phyloP scores from a whole-genome alignment of 2,888 invertebrate species.

The Pandemis heparana region DNA sequence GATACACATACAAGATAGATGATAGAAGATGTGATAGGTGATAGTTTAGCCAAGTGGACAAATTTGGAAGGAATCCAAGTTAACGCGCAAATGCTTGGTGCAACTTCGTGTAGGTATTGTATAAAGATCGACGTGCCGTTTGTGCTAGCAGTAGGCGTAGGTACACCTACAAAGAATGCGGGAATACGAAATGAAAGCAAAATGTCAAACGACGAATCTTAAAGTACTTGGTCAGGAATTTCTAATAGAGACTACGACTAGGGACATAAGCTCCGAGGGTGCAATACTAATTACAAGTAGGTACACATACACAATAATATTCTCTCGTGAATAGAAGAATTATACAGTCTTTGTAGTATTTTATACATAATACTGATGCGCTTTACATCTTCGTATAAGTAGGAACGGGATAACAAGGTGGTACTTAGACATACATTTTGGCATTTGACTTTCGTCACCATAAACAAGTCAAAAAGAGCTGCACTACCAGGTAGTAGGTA shows the following conservation, averaged over 20 bases:
- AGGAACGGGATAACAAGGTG: slow-evolving; percentile 52
- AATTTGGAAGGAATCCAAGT: slow-evolving; percentile 39
- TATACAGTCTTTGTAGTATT: slow-evolving; percentile 81
- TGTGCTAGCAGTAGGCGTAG: slow-evolving; percentile 11
- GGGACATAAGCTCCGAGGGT: slow-evolving; percentile 83
- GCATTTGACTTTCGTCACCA: not conserved
- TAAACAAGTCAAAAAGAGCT: slow-evolving; percentile 2
- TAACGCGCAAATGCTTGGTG: slow-evolving; percentile 24
- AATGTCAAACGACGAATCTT: slow-evolving; percentile 73
- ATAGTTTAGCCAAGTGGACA: slow-evolving; percentile 8
- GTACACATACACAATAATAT: slow-evolving; percentile 66
- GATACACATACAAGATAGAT: too few species aligned
- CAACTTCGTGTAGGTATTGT: slow-evolving; percentile 1
- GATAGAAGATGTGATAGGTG: too few species aligned
- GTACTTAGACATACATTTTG: slow-evolving; percentile 8
- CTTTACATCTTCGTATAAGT: slow-evolving; percentile 58
- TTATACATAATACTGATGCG: slow-evolving; percentile 79
- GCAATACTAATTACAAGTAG: slow-evolving; percentile 69
- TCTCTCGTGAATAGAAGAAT: slow-evolving; percentile 79
- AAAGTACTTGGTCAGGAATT: slow-evolving; percentile 83
- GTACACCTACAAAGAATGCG: slow-evolving; percentile 7
- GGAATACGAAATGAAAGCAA: slow-evolving; percentile 20
- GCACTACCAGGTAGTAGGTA: not conserved
- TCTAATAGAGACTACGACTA: slow-evolving; percentile 81
- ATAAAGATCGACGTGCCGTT: slow-evolving; percentile 11